phyloP scores from a whole-genome alignment of 2,113 vertebrate species.

The Chinchilla lanigera region DNA sequence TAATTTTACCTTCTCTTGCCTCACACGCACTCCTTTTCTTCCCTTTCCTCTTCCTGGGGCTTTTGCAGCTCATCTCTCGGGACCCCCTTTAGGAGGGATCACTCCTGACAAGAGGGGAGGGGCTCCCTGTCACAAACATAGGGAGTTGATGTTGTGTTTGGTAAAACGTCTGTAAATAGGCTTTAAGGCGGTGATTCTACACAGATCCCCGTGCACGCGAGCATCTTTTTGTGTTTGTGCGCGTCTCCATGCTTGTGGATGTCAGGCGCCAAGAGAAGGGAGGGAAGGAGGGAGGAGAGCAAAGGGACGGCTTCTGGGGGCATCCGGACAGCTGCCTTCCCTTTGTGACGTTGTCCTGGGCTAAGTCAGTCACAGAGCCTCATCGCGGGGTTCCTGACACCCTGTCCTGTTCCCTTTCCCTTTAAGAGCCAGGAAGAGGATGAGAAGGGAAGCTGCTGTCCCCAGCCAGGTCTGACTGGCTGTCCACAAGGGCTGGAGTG shows the following conservation, averaged over 20 bases:
- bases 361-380: neutral
- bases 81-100: slow-evolving; percentile 65
- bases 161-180: slow-evolving; percentile 78
- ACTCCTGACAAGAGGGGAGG: slow-evolving; percentile 77
- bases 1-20: slow-evolving; percentile 80
- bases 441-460: neutral
- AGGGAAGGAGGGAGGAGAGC: neutral
- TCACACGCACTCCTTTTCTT: slow-evolving; percentile 34
- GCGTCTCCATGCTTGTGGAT: neutral
- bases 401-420: neutral
- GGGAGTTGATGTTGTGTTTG: slow-evolving; percentile 78
- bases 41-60: slow-evolving; percentile 59
- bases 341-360: neutral
- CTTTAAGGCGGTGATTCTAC: neutral
- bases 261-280: neutral
- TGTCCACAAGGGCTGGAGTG: neutral
- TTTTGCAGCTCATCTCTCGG: slow-evolving; percentile 67
- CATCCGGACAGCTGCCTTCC: neutral
- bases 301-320: neutral
- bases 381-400: neutral
- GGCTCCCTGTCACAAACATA: slow-evolving; percentile 76
- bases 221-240: slow-evolving; percentile 63
- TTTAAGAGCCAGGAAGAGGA: neutral
- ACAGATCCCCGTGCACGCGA: neutral
- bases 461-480: neutral